Conservation (phyloP, 2,888 invertebrate species). For the Arge pagana region DNA sequence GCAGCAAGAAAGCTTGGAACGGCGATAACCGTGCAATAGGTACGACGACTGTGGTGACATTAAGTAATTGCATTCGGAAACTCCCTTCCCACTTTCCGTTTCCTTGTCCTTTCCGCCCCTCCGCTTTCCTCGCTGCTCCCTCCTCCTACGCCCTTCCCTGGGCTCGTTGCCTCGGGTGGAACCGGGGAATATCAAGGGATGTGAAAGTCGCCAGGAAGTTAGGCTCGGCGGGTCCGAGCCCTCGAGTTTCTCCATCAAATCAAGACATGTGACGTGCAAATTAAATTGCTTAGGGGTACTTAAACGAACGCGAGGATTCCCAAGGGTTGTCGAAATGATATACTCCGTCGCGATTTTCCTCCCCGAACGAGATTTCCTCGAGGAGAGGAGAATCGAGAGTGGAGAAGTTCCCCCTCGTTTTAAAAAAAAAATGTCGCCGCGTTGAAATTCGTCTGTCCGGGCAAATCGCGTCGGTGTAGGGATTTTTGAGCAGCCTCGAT, state of each 20-base stretch:
- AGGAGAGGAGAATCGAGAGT: too few species aligned
- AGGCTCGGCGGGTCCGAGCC: neutral
- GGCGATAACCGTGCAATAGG: constrained; percentile 20
- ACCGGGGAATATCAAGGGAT: constrained; percentile 13
- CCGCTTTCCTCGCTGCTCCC: neutral
- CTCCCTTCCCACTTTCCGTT: constrained; percentile 4
- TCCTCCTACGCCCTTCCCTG: constrained; percentile 1
- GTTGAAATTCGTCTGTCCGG: too few species aligned
- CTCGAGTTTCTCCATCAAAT: constrained; percentile 13
- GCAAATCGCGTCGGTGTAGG: too few species aligned
- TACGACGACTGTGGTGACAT: constrained; percentile 20
- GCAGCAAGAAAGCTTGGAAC: too few species aligned
- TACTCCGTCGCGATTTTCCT: too few species aligned
- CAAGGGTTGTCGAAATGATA: too few species aligned
- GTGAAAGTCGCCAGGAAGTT: constrained; percentile 1
- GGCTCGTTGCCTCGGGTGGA: constrained; percentile 7
- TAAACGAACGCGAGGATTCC: constrained; percentile 5
- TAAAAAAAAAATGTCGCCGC: too few species aligned
- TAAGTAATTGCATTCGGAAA: constrained; percentile 22
- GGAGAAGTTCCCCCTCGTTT: too few species aligned
- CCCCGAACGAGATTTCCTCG: too few species aligned
- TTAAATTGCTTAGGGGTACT: constrained; percentile 18
- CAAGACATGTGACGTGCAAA: constrained; percentile 19
- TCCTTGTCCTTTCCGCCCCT: neutral
- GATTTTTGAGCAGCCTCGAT: too few species aligned